These are phyloP conservation scores for Lagodon rhomboides DNA, from an alignment of 2,797 vertebrate species.

Conservation along the genomic window DNA sequence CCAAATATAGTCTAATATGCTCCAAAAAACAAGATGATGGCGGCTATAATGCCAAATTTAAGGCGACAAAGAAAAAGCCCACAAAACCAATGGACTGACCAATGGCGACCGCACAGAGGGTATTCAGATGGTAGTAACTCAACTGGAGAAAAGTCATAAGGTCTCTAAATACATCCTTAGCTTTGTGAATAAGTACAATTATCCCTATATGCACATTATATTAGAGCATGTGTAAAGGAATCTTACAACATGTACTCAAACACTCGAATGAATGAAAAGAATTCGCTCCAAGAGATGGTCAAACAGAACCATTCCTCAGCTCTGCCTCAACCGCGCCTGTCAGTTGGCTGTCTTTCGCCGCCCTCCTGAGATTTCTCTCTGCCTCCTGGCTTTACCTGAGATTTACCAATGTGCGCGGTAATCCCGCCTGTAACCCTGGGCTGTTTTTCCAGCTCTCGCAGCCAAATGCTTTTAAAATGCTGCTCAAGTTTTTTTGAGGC, in stretches of 20 bases:
- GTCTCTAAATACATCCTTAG: background rate
- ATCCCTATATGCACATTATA: background rate
- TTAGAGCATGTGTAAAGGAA: too few species aligned
- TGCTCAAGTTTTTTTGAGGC: too few species aligned
- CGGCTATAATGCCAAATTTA: too few species aligned
- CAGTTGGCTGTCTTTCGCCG: background rate
- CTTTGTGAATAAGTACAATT: background rate
- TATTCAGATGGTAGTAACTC: too few species aligned
- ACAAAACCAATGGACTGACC: too few species aligned
- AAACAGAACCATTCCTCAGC: background rate
- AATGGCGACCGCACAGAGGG: too few species aligned
- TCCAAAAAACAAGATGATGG: too few species aligned
- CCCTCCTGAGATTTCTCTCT: background rate
- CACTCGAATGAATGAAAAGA: background rate
- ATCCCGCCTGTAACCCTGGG: background rate
- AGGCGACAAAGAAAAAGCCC: too few species aligned
- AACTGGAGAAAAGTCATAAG: too few species aligned
- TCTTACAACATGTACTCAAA: background rate
- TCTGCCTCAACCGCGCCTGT: background rate
- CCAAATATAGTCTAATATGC: too few species aligned
- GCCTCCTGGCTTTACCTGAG: background rate
- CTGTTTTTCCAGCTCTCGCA: too few species aligned
- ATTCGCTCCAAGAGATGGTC: background rate
- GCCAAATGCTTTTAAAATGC: too few species aligned
- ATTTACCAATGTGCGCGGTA: background rate